Percentiles rank a stretch among this genome's conserved stretches.
phyloP scores from a whole-genome alignment of 2,888 invertebrate genomes.

The Zaprionus lineosus region DNA sequence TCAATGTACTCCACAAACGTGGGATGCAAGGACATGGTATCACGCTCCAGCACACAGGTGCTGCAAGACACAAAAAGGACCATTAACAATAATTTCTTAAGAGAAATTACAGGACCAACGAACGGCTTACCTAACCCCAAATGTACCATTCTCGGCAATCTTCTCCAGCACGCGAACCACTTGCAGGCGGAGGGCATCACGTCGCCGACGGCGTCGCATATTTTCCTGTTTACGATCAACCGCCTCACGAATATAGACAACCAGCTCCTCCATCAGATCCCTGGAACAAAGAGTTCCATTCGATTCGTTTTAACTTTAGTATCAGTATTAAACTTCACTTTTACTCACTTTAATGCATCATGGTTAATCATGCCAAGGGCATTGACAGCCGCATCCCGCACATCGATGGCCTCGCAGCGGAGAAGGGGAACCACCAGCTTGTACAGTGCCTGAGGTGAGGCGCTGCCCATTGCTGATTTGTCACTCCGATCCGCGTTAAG shows the following conservation, averaged over 20 bases:
- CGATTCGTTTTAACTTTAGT: too few relatives aligned
- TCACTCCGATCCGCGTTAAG: conserved; percentile 92
- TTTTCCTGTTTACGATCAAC: conserved; percentile 99
- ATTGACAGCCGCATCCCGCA: conserved; percentile 95
- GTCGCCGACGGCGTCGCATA: conserved; percentile 92
- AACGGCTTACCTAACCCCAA: conserved; percentile 87
- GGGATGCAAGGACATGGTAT: conserved; percentile 92
- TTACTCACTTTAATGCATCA: conserved; percentile 95
- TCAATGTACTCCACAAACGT: conserved; percentile 97
- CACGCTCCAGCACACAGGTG: conserved; percentile 91
- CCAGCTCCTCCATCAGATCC: conserved; percentile 97
- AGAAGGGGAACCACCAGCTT: conserved; percentile 96
- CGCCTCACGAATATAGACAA: conserved; percentile 95
- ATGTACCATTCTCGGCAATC: conserved; percentile 95
- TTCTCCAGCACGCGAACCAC: conserved; percentile 95
- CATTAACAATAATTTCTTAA: not conserved
- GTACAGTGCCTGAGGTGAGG: conserved; percentile 93
- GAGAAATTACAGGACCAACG: not conserved
- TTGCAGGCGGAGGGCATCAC: conserved; percentile 95
- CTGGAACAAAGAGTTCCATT: too few relatives aligned
- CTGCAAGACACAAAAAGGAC: conserved; percentile 82
- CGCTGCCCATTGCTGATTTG: conserved; percentile 87
- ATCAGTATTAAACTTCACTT: too few relatives aligned
- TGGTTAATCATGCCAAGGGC: conserved; percentile 98
- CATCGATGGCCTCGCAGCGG: conserved; percentile 95